These are phyloP conservation scores for Vultur gryphus DNA, from an alignment of 2,797 vertebrate genomes.

Conservation along the genomic window DNA sequence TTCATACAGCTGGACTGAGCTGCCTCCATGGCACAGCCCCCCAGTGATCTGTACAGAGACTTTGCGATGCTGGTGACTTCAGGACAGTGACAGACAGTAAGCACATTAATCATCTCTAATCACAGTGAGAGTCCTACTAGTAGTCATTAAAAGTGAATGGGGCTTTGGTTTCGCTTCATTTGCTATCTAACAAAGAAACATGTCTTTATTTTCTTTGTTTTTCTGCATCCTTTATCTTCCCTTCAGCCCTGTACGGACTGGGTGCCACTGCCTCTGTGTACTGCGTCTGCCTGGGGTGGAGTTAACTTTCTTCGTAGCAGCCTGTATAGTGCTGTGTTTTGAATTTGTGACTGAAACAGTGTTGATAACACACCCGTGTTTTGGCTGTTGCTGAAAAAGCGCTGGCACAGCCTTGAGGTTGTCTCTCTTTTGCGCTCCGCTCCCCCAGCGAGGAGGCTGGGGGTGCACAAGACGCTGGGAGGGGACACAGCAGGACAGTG, in stretches of 20 bases:
- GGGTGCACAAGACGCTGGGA: background rate
- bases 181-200: background rate
- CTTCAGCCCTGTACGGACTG: background rate
- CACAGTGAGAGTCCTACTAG: background rate
- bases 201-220: background rate
- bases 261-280: background rate
- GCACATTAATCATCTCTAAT: background rate
- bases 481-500: background rate
- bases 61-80: background rate
- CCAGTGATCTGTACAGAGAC: fast-evolving
- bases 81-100: background rate
- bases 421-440: background rate
- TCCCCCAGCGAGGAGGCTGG: background rate
- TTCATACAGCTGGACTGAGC: background rate
- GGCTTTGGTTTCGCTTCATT: background rate
- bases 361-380: background rate
- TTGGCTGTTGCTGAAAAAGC: background rate
- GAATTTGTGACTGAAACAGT: background rate
- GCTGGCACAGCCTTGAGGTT: fast-evolving
- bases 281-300: background rate
- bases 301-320: background rate
- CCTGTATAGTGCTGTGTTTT: background rate
- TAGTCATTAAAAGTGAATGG: background rate
- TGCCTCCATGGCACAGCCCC: background rate
- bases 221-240: background rate